Conservation (phyloP, 2,113 vertebrate species). For the Athene cunicularia region DNA sequence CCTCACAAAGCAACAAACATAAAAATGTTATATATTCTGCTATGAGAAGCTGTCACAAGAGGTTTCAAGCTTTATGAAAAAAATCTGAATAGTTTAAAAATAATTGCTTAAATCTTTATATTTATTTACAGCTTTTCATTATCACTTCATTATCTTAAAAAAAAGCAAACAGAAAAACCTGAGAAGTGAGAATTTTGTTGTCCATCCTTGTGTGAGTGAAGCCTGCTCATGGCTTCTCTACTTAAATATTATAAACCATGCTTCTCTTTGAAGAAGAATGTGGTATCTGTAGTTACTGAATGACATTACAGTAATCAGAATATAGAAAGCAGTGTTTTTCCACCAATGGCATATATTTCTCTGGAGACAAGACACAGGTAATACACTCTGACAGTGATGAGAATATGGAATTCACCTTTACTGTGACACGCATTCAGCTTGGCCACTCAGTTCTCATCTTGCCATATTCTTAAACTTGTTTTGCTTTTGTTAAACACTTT, state of each 20-base stretch:
- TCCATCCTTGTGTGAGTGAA: background rate
- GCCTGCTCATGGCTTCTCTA: background rate
- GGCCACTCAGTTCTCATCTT: background rate
- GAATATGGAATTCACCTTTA: background rate
- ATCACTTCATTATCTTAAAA: background rate
- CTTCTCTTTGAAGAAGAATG: background rate
- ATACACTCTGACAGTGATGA: background rate
- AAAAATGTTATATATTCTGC: background rate
- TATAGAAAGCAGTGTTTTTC: background rate
- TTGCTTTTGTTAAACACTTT: background rate
- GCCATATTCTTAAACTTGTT: background rate
- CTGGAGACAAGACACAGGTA: background rate
- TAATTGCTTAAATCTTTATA: background rate
- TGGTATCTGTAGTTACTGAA: background rate
- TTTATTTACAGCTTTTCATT: background rate
- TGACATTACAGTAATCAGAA: background rate
- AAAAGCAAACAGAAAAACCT: background rate
- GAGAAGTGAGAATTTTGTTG: background rate
- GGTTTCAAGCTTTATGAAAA: background rate
- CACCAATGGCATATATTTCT: background rate
- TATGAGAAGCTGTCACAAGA: background rate
- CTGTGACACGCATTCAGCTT: background rate
- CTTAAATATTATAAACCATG: background rate
- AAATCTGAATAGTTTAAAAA: background rate
- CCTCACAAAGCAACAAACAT: accelerated